Percentiles rank a stretch among this genome's conserved stretches.
Evolutionary conservation across 2,888 invertebrate genomes (phyloP).

Genomic region (Parapristionchus giblindavisi): DNA sequence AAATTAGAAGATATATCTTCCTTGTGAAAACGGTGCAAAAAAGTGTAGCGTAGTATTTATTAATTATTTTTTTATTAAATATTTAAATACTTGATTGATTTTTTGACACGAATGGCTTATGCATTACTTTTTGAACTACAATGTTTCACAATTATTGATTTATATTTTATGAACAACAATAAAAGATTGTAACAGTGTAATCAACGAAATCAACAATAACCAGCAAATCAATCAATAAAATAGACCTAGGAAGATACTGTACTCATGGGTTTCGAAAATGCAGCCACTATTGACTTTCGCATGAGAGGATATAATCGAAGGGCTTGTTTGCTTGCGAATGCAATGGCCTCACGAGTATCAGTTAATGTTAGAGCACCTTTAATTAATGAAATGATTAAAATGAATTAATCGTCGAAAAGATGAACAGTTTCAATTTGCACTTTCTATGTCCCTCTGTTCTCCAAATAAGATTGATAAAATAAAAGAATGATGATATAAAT

Average conservation of each 20-base stretch:
- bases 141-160: background rate
- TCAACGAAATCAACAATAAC: background rate
- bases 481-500: too few species aligned
- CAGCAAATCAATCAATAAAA: background rate
- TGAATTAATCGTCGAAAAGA: background rate
- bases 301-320: conserved; percentile 30
- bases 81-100: conserved; percentile 4
- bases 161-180: background rate
- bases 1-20: background rate
- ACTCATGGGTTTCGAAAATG: conserved; percentile 6
- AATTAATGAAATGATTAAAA: too few species aligned
- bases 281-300: conserved; percentile 23
- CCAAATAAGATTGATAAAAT: too few species aligned
- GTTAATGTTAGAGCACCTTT: conserved; percentile 16
- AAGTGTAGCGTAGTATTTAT: background rate
- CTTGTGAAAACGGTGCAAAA: background rate
- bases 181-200: conserved; percentile 19
- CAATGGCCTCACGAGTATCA: conserved; percentile 2
- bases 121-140: background rate
- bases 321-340: conserved; percentile 20
- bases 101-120: background rate
- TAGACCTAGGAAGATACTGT: conserved; percentile 18
- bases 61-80: background rate
- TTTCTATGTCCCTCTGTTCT: too few species aligned
- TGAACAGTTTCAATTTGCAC: too few species aligned